Percentiles rank a stretch among this genome's conserved stretches.
Evolutionary conservation across 2,888 invertebrate genomes (phyloP).

Genomic region (Diaphora mendica): DNA sequence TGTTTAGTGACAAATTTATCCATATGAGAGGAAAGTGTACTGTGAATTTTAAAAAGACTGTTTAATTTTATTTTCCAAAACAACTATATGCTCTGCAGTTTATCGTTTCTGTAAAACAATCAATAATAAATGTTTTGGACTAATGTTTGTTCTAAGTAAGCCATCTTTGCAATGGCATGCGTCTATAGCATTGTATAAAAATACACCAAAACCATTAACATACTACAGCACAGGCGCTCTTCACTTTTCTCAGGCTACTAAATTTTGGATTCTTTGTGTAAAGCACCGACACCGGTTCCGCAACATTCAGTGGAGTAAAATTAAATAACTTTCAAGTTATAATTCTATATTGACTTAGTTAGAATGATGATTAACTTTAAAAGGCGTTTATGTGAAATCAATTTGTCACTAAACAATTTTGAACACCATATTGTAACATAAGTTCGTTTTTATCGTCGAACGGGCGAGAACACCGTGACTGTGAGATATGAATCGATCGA

Average conservation of each 20-base stretch:
- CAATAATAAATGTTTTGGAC: no score
- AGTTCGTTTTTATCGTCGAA: constrained; percentile 67
- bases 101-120: constrained; percentile 5
- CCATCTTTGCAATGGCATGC: constrained; percentile 17
- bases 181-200: constrained; percentile 26
- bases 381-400: constrained; percentile 17
- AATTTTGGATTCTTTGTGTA: constrained; percentile 38
- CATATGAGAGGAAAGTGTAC: constrained; percentile 29
- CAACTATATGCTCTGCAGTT: not conserved
- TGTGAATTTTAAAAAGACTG: not conserved
- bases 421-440: constrained; percentile 45
- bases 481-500: constrained; percentile 58
- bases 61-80: not conserved
- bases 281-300: constrained; percentile 38
- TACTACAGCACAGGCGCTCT: constrained; percentile 29
- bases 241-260: constrained; percentile 36
- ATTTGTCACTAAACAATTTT: constrained; percentile 66
- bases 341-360: constrained; percentile 17
- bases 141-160: no score
- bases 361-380: constrained; percentile 1
- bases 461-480: constrained; percentile 64
- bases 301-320: constrained; percentile 14
- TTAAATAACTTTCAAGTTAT: constrained; percentile 9
- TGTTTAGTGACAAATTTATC: constrained; percentile 60
- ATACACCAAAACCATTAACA: constrained; percentile 24